phyloP scores from a whole-genome alignment of 2,797 vertebrate genomes.

The Glossophaga mutica region DNA sequence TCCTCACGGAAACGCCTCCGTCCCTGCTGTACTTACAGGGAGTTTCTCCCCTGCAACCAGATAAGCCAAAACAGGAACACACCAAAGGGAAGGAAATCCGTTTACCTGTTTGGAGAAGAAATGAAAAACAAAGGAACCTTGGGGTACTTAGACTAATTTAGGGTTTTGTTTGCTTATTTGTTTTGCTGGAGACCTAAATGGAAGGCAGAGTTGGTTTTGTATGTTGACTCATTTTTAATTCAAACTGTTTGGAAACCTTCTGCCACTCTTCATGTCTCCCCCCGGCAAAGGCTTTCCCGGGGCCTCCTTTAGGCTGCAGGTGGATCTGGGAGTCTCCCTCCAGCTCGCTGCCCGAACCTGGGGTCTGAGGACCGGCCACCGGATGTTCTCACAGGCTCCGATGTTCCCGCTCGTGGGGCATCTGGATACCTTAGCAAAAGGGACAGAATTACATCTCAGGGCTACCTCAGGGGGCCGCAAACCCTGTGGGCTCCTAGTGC shows the following conservation, averaged over 20 bases:
- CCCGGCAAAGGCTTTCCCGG: background rate
- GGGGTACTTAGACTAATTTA: background rate
- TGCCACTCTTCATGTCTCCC: background rate
- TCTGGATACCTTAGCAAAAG: background rate
- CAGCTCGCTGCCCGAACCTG: background rate
- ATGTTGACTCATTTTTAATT: slow-evolving; percentile 5
- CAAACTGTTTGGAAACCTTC: background rate
- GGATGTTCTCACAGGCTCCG: background rate
- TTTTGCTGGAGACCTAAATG: slow-evolving; percentile 32
- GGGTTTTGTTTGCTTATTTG: background rate
- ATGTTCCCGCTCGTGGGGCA: no score
- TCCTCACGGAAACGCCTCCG: background rate
- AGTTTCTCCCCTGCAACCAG: background rate
- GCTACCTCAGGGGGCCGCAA: no score
- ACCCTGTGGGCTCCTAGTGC: background rate
- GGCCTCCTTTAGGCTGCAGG: background rate
- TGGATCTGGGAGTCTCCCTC: background rate
- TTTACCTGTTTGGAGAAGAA: slow-evolving; percentile 9
- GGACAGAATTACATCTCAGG: background rate
- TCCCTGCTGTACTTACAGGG: background rate
- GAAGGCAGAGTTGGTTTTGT: background rate
- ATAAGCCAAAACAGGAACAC: background rate
- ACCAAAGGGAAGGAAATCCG: background rate
- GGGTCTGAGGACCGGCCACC: background rate
- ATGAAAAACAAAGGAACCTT: slow-evolving; percentile 28